These are phyloP conservation scores for Uria aalge DNA, from an alignment of 2,113 vertebrate species.

Conservation along the genomic window DNA sequence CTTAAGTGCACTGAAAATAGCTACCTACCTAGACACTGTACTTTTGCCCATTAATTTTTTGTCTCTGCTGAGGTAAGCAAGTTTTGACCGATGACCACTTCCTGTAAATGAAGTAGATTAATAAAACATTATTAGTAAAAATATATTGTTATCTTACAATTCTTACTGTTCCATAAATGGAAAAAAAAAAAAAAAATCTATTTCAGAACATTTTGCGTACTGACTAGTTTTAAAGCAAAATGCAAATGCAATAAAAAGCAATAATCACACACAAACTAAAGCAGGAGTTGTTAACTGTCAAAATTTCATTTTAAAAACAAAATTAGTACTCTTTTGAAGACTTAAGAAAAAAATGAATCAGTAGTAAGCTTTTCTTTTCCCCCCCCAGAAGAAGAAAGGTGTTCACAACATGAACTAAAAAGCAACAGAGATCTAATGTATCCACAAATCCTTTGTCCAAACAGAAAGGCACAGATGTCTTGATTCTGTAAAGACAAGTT, in stretches of 20 bases:
- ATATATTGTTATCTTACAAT: not conserved
- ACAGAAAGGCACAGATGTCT: not conserved
- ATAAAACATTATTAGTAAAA: conserved; percentile 37
- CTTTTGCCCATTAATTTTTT: conserved; percentile 68
- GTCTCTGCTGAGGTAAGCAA: conserved; percentile 51
- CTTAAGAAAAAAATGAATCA: not conserved
- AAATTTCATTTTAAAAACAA: not conserved
- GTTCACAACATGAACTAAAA: not conserved
- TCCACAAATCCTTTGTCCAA: not conserved
- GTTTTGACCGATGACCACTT: not conserved
- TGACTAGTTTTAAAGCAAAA: not conserved
- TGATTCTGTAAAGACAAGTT: not conserved
- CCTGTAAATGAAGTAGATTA: conserved; percentile 57
- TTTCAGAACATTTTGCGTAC: not conserved
- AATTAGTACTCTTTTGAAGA: not conserved
- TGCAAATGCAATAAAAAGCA: not conserved
- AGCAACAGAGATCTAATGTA: not conserved
- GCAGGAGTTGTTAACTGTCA: not conserved
- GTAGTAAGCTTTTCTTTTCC: not conserved
- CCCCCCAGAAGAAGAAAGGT: not conserved
- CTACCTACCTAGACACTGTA: conserved; percentile 55
- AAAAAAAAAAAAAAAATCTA: not conserved
- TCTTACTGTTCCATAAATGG: not conserved
- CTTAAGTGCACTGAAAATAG: conserved; percentile 9
- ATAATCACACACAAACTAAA: not conserved